These are phyloP conservation scores for Drosophila baimaii DNA, from an alignment of 1,140 invertebrate species.

Conservation along the genomic window DNA sequence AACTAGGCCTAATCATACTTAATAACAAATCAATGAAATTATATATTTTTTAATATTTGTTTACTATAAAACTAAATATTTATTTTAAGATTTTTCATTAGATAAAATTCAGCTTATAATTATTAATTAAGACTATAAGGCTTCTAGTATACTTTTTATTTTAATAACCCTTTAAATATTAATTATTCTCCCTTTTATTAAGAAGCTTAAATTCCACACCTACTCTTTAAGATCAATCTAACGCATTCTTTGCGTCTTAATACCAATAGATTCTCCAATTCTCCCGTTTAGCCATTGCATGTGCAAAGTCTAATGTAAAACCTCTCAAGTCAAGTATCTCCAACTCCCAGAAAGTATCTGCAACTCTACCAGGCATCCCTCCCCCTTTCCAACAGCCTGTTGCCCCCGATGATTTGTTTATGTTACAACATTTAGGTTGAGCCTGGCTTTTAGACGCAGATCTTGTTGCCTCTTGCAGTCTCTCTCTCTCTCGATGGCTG, in stretches of 20 bases:
- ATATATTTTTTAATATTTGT: too few species aligned
- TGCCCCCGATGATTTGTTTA: constrained; percentile 35
- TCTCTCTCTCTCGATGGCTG: constrained; percentile 42
- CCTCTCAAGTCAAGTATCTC: constrained; percentile 40
- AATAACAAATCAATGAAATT: too few species aligned
- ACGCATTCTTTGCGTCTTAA: background rate
- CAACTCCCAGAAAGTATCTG: constrained; percentile 39
- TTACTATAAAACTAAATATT: background rate
- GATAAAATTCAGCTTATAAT: too few species aligned
- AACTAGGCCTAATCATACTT: too few species aligned
- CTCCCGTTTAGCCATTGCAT: background rate
- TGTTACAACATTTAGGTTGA: constrained; percentile 71
- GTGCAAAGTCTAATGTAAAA: constrained; percentile 18
- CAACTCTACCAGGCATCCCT: background rate
- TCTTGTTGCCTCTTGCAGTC: constrained; percentile 40
- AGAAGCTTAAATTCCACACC: background rate
- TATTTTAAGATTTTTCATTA: background rate
- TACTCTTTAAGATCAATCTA: constrained; percentile 2
- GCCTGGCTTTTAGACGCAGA: constrained; percentile 60
- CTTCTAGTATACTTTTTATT: background rate
- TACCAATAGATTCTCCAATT: constrained; percentile 2
- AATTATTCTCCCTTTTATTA: background rate
- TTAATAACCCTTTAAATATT: background rate
- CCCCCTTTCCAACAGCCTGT: too few species aligned
- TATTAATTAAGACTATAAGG: too few species aligned